phyloP scores from a whole-genome alignment of 2,888 invertebrate species.

The Didymodactylos carnosus region DNA sequence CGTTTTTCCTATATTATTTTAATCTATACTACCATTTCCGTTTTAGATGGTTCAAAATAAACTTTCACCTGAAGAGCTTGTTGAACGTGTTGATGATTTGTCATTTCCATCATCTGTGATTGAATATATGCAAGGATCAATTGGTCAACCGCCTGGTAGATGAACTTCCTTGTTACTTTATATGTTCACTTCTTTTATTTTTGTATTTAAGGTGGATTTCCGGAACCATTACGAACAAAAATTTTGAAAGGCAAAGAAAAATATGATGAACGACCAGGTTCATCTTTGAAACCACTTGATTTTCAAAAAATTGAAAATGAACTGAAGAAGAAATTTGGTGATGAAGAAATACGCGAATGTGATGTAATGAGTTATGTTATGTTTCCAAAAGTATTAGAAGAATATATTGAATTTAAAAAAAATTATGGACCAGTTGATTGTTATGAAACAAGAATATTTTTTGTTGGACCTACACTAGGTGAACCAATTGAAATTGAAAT shows the following conservation, averaged over 20 bases:
- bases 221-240: slow-evolving; percentile 75
- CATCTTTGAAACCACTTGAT: slow-evolving; percentile 57
- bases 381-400: slow-evolving; percentile 61
- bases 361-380: slow-evolving; percentile 90
- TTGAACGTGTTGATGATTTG: slow-evolving; percentile 70
- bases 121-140: slow-evolving; percentile 67
- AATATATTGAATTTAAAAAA: slow-evolving; percentile 46
- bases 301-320: slow-evolving; percentile 57
- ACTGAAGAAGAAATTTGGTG: slow-evolving; percentile 54
- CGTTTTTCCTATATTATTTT: no score
- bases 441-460: slow-evolving; percentile 76
- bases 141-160: slow-evolving; percentile 18
- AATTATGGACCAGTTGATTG: slow-evolving; percentile 84
- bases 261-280: slow-evolving; percentile 76
- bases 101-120: slow-evolving; percentile 94
- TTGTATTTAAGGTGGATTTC: slow-evolving; percentile 78
- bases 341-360: slow-evolving; percentile 42
- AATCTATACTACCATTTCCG: no score
- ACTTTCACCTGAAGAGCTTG: slow-evolving; percentile 58
- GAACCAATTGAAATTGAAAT: slow-evolving; percentile 56
- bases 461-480: slow-evolving; percentile 71
- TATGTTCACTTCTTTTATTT: background rate
- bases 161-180: background rate
- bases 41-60: slow-evolving; percentile 99
- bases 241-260: slow-evolving; percentile 37